phyloP scores from a whole-genome alignment of 2,113 vertebrate genomes.

The Gasterosteus nipponicus region DNA sequence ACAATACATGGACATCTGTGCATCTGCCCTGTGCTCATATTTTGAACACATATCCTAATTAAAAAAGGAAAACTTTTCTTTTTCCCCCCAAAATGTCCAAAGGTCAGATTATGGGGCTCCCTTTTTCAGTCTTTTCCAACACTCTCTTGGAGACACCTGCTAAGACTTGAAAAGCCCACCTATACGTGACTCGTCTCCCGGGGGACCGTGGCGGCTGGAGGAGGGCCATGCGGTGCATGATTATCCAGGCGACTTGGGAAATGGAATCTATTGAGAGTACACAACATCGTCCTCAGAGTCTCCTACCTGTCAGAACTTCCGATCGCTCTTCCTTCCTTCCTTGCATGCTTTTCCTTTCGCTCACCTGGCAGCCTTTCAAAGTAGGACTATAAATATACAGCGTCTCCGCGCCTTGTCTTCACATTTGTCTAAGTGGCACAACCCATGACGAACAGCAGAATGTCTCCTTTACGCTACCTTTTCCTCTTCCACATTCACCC shows the following conservation, averaged over 20 bases:
- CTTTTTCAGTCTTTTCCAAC: neutral
- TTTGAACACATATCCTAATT: constrained; percentile 6
- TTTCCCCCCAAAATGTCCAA: too few relatives aligned
- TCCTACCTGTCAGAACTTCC: constrained; percentile 42
- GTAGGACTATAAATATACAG: constrained; percentile 68
- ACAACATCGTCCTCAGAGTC: constrained; percentile 34
- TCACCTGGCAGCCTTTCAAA: constrained; percentile 60
- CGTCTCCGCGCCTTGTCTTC: constrained; percentile 63
- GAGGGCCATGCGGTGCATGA: constrained; percentile 58
- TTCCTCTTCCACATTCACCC: constrained; percentile 43
- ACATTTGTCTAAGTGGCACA: constrained; percentile 61
- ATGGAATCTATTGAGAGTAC: constrained; percentile 67
- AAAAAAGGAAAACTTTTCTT: constrained; percentile 16
- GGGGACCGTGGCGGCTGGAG: constrained; percentile 36
- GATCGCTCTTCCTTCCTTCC: constrained; percentile 18
- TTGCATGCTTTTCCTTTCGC: neutral
- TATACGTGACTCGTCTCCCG: constrained; percentile 44
- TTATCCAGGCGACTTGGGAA: constrained; percentile 65
- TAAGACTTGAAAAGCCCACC: constrained; percentile 35
- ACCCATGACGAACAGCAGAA: constrained; percentile 47
- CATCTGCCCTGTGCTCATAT: neutral
- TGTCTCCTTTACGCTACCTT: constrained; percentile 26
- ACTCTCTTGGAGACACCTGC: constrained; percentile 10
- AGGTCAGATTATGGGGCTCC: neutral
- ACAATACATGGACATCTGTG: constrained; percentile 1